Evolutionary conservation across 2,888 invertebrate species (phyloP).

Genomic region (Microctonus hyperodae): DNA sequence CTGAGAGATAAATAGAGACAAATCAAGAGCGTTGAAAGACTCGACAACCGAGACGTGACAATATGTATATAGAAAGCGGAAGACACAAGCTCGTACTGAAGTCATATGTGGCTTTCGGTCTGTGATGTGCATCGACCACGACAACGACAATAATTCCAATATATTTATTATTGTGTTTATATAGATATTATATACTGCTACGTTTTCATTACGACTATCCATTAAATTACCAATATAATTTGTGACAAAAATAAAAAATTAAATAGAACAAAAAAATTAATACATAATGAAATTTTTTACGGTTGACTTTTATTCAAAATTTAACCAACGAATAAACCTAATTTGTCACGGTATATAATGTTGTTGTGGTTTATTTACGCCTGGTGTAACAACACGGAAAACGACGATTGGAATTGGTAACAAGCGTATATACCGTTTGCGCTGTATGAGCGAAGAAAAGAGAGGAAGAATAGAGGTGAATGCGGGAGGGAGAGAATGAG

Average conservation of each 20-base stretch:
- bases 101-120: constrained; percentile 33
- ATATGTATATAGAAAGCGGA: constrained; percentile 7
- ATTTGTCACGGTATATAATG: constrained; percentile 21
- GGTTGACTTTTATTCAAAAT: not conserved
- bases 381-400: constrained; percentile 52
- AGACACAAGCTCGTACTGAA: constrained; percentile 22
- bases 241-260: not conserved
- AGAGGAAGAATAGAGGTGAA: constrained; percentile 19
- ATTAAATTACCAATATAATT: too few relatives aligned
- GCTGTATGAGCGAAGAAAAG: constrained; percentile 18
- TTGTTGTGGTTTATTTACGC: constrained; percentile 33
- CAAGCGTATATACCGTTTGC: constrained; percentile 40
- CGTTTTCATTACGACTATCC: too few relatives aligned
- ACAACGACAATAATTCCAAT: too few relatives aligned
- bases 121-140: too few relatives aligned
- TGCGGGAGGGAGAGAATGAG: constrained; percentile 32
- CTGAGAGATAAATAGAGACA: not conserved
- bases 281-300: not conserved
- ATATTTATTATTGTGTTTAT: too few relatives aligned
- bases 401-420: constrained; percentile 57
- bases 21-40: constrained; percentile 15
- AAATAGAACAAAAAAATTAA: not conserved
- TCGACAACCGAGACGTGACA: constrained; percentile 9
- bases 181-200: too few relatives aligned
- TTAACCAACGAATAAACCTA: not conserved